phyloP scores from a whole-genome alignment of 2,113 vertebrate species.

The Jacana jacana region DNA sequence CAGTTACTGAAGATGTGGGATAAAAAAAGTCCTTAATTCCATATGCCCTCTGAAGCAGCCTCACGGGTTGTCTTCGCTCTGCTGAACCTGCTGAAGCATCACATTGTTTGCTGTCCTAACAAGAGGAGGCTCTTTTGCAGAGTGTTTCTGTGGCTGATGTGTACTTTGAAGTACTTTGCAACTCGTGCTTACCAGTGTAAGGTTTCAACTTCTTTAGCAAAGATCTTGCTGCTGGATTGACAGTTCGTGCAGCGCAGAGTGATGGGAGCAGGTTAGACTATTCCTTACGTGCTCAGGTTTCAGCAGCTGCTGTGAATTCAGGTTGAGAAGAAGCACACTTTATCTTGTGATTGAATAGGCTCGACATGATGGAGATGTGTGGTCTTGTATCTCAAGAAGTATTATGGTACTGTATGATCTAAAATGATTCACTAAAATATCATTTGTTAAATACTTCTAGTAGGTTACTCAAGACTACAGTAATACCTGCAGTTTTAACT shows the following conservation, averaged over 20 bases:
- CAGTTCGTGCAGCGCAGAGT: not conserved
- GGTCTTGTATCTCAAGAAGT: not conserved
- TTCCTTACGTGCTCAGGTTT: not conserved
- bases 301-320: not conserved
- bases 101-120: not conserved
- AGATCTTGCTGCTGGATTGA: not conserved
- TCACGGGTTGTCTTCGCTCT: not conserved
- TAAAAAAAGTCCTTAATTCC: not conserved
- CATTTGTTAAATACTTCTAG: not conserved
- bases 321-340: not conserved
- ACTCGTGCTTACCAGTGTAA: fast-evolving
- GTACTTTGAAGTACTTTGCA: not conserved
- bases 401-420: not conserved
- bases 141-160: not conserved
- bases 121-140: not conserved
- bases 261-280: not conserved
- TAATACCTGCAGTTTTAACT: not conserved
- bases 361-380: not conserved
- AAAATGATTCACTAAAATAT: not conserved
- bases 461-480: not conserved
- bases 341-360: not conserved
- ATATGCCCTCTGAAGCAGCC: not conserved
- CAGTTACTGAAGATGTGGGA: not conserved
- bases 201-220: not conserved
- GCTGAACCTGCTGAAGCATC: not conserved